phyloP scores from a whole-genome alignment of 2,888 invertebrate species.

The Cephus sareptanus region DNA sequence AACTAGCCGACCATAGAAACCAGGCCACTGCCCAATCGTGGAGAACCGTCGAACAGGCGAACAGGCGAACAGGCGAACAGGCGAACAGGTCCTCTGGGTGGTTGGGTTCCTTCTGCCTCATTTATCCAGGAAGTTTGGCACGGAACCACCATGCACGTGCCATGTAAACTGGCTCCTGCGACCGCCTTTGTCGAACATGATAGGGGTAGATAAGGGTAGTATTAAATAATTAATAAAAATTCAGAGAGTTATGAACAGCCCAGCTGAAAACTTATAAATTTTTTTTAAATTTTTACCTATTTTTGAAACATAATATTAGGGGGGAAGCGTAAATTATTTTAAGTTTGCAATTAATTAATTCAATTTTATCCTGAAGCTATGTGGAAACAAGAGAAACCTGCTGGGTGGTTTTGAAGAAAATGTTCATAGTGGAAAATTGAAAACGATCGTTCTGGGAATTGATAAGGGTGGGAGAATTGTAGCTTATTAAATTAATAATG shows the following conservation, averaged over 20 bases:
- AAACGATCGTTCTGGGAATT: background rate
- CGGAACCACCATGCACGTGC: background rate
- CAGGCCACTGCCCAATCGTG: slow-evolving; percentile 53
- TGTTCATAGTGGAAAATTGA: background rate
- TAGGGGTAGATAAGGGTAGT: background rate
- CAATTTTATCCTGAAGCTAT: background rate
- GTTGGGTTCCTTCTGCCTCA: slow-evolving; percentile 37
- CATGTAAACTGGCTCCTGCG: background rate
- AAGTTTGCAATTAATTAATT: background rate
- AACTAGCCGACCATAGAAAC: slow-evolving; percentile 44
- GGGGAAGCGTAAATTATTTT: background rate
- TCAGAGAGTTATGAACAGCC: background rate
- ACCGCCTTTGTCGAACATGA: background rate
- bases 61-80: slow-evolving; percentile 30
- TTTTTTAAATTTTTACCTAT: background rate
- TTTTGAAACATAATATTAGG: background rate
- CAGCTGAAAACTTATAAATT: background rate
- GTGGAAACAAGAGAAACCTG: background rate
- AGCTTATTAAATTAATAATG: slow-evolving; percentile 14
- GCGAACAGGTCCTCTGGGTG: slow-evolving; percentile 28
- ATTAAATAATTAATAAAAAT: background rate
- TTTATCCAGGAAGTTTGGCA: slow-evolving; percentile 30
- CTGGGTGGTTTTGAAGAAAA: background rate
- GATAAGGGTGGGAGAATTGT: slow-evolving; percentile 4
- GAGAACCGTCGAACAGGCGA: slow-evolving; percentile 35